These are phyloP conservation scores for Oscheius sp. DNA, from an alignment of 2,888 invertebrate genomes.

Conservation along the genomic window DNA sequence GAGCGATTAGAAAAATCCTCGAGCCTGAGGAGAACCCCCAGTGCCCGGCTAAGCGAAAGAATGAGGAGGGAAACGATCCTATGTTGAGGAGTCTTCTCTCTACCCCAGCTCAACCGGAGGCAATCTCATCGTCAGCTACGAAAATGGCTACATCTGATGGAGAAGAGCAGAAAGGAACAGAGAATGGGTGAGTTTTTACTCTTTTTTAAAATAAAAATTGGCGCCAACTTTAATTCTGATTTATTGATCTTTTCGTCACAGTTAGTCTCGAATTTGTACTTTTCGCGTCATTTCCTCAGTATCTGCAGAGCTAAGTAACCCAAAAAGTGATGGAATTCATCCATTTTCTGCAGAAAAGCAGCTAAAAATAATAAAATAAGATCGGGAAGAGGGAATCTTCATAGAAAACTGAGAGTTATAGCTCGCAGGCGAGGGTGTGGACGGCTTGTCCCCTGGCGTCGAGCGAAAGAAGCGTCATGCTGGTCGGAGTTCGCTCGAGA, in stretches of 20 bases:
- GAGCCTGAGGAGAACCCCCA: not conserved
- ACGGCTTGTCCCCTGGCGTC: not conserved
- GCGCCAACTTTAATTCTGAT: too few species aligned
- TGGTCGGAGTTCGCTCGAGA: not conserved
- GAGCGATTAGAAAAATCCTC: slow-evolving; percentile 45
- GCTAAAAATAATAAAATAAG: too few species aligned
- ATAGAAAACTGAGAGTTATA: too few species aligned
- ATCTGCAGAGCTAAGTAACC: too few species aligned
- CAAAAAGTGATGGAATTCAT: too few species aligned
- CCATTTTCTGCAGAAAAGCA: too few species aligned
- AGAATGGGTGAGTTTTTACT: not conserved
- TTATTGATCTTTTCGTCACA: too few species aligned
- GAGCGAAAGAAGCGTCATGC: not conserved
- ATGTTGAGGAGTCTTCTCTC: not conserved
- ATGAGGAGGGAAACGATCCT: not conserved
- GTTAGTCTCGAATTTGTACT: too few species aligned
- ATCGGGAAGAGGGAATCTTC: too few species aligned
- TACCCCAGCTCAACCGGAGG: not conserved
- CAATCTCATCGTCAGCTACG: not conserved
- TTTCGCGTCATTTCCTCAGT: too few species aligned
- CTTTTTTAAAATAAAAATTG: too few species aligned
- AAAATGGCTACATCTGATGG: too few species aligned
- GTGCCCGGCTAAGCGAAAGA: not conserved
- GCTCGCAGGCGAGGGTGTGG: not conserved
- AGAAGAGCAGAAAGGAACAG: not conserved